Evolutionary conservation across 2,797 vertebrate genomes (phyloP).

Genomic region (Hoplostethus atlanticus): DNA sequence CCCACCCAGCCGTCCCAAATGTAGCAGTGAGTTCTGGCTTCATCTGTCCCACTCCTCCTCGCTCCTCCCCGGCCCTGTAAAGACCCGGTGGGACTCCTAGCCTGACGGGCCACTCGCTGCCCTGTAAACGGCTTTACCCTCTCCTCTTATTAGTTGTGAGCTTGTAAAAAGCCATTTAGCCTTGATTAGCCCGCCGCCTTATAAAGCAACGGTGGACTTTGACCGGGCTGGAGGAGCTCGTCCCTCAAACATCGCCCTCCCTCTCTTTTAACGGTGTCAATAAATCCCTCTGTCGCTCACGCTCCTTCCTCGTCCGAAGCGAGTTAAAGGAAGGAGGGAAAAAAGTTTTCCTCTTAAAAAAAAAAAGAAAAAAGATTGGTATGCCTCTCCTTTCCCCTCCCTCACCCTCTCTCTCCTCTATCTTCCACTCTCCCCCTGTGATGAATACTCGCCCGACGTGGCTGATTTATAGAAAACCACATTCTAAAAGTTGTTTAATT

Average conservation of each 20-base stretch:
- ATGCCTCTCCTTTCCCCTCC: neutral
- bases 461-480: constrained; percentile 68
- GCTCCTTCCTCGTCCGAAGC: constrained; percentile 4
- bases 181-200: constrained; percentile 89
- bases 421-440: constrained; percentile 8
- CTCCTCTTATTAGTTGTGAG: constrained; percentile 86
- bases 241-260: constrained; percentile 52
- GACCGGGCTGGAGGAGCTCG: constrained; percentile 38
- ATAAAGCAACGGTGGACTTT: constrained; percentile 83
- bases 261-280: constrained; percentile 71
- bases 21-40: neutral
- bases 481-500: constrained; percentile 70
- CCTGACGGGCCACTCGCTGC: constrained; percentile 63
- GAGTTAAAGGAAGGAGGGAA: neutral
- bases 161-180: constrained; percentile 94
- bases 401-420: neutral
- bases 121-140: constrained; percentile 83
- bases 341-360: constrained; percentile 8
- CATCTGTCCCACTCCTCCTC: no score
- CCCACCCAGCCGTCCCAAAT: neutral
- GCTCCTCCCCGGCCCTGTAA: constrained; percentile 67
- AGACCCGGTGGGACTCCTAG: constrained; percentile 43
- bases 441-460: constrained; percentile 66
- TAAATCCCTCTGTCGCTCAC: constrained; percentile 64
- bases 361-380: neutral